Percentiles rank a stretch among this genome's conserved stretches.
Conservation (phyloP, 2,888 invertebrate genomes). For the Epirrita christyi region DNA sequence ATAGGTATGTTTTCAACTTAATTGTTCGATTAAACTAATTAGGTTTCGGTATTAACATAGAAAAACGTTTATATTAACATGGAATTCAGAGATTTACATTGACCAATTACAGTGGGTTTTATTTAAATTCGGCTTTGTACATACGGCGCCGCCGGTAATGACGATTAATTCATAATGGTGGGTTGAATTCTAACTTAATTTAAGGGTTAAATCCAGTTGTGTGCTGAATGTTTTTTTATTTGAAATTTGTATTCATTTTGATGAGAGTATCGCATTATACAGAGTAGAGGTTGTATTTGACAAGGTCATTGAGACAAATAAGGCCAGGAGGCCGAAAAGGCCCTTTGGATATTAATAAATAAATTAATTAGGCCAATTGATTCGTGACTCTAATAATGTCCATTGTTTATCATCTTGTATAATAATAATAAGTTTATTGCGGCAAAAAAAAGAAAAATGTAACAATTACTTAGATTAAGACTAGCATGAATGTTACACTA, state of each 20-base stretch:
- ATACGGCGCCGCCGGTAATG: slow-evolving; percentile 35
- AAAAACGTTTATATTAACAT: slow-evolving; percentile 45
- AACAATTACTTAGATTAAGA: too few relatives aligned
- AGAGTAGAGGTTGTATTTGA: too few relatives aligned
- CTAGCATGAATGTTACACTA: too few relatives aligned
- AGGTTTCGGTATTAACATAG: slow-evolving; percentile 43
- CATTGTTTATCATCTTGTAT: too few relatives aligned
- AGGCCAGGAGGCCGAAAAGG: too few relatives aligned
- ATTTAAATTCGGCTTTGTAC: slow-evolving; percentile 22
- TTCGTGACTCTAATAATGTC: too few relatives aligned
- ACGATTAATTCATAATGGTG: slow-evolving; percentile 34
- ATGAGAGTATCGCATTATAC: too few relatives aligned
- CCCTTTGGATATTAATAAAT: too few relatives aligned
- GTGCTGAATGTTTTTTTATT: not conserved
- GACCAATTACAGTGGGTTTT: slow-evolving; percentile 34
- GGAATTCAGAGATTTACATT: slow-evolving; percentile 43
- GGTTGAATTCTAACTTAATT: slow-evolving; percentile 7
- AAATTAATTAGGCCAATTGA: too few relatives aligned
- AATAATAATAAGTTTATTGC: too few relatives aligned
- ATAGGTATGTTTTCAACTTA: slow-evolving; percentile 12
- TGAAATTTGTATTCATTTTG: not conserved
- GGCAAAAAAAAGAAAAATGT: too few relatives aligned
- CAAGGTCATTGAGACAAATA: too few relatives aligned
- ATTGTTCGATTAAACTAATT: slow-evolving; percentile 42
- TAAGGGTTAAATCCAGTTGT: not conserved